Base-by-base conservation (phyloP, 30 jellyfish, hydroid and myxozoan species). In the Hydra vulgaris region DNA sequence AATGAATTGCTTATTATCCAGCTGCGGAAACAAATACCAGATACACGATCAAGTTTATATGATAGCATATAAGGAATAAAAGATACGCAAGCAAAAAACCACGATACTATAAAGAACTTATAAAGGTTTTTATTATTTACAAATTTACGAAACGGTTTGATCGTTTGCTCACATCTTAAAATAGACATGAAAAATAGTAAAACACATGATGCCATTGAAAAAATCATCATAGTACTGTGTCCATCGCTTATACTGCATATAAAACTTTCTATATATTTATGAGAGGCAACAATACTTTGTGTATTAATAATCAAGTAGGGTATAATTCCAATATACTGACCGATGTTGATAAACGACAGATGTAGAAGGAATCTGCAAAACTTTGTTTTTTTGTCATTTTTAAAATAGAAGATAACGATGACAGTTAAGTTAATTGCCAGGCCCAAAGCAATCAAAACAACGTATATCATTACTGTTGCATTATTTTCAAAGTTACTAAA, bases 271-370 rank as follows among this genome's bases (percentile, higher is more conserved):
- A 68, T 3, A 23, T 68, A 68, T 20, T 68, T n/a, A 15, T 68
- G 7, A 3, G 7, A 15, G 4, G 27, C 8, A 20, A 16, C 8
- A 4, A 68, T 68, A 3, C 16, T 20, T 7, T 8, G 26, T n/a
- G 15, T 7, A 68, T 68, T 15, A 7, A 68, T 68, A n/a, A 15
- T 68, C 27, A 68, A 23, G 75, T 68, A 23, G 8, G 75, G 75
- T n/a, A 68, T 68, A 3, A 68, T 68, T n/a, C 75, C 75, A 68
- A 68, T 23, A 68, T 68, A 68, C 75, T 68, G 75, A 3, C 75
- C 75, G 27, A 23, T 68, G 27, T 68, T 68, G 8, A 68, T n/a
- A n/a, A 68, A 68, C 4, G 27, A 20, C 25, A n/a, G 16, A 8
- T 68, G 75, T 3, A 68, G 75, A 8, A 68, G 25, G 75, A 68